A percentile compares a stretch with the other conserved stretches of the same genome.
These are phyloP conservation scores for Mystacornis crossleyi DNA, from an alignment of 2,113 vertebrate species.

Conservation along the genomic window DNA sequence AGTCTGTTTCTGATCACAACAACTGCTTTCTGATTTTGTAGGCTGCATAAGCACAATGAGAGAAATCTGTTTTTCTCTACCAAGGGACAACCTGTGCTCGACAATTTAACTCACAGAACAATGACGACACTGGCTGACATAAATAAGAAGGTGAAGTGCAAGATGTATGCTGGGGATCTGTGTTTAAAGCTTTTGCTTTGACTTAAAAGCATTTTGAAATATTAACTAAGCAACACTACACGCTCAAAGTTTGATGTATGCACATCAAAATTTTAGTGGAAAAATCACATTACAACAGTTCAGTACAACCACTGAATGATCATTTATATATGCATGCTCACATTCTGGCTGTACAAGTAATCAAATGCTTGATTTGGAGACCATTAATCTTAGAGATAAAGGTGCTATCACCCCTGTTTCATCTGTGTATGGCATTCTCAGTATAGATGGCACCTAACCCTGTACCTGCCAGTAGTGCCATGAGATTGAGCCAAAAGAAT, in stretches of 20 bases:
- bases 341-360: not conserved
- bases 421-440: not conserved
- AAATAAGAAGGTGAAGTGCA: not conserved
- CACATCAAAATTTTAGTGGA: not conserved
- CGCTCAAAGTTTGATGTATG: not conserved
- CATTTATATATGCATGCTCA: not conserved
- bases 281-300: not conserved
- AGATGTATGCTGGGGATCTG: not conserved
- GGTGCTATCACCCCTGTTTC: not conserved
- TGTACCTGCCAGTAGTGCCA: not conserved
- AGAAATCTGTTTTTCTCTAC: not conserved
- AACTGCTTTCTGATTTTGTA: not conserved
- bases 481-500: not conserved
- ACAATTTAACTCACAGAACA: not conserved
- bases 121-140: not conserved
- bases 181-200: not conserved
- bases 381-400: not conserved
- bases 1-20: not conserved
- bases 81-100: not conserved
- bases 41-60: not conserved
- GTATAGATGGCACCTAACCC: not conserved
- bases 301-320: not conserved
- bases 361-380: not conserved
- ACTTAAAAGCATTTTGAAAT: not conserved
- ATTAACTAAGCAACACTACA: not conserved